Base-by-base conservation (phyloP, 2,113 vertebrate species). In the Bujurquina vittata region DNA sequence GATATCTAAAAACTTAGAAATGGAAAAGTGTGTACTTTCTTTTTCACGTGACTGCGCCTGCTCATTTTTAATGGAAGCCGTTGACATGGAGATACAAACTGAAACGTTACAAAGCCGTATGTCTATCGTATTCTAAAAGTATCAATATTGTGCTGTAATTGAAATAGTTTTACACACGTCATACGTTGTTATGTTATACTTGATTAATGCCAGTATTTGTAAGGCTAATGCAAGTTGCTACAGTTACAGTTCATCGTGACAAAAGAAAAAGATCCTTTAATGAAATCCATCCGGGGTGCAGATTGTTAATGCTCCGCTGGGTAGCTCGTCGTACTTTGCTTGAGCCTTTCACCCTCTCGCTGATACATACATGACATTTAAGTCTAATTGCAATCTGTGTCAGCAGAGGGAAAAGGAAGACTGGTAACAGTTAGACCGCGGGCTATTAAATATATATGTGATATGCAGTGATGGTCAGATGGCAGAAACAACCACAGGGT, bases 311-410 rank as follows among this genome's bases (percentile, higher is more conserved):
- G 26, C 43, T 52, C 63, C 81, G 76, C 46, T n/a, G 20, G 54
- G 63, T 26, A 40, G 5, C 72, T 89, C 78, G 31, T 56, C 67
- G 77, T 67, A 61, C 84, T 79, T 78, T 63, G 40, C 73, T 62
- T n/a, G 10, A 60, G 67, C 84, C 80, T 78, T 84, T 79, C 69
- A 69, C 75, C 83, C 85, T 88, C 60, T 76, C 65, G 17, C 56
- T 86, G 85, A 58, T 87, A 49, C 56, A 17, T 78, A 55, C 75
- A 62, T 85, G 84, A 87, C 84, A 84, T 92, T 85, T 85, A 49
- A 84, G 78, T 87, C 61, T 83, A 86, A 88, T 93, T 92, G 75
- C 65, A 54, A 14, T 77, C 65, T 22, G 26, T 80, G 69, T 84
- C 54, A 77, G 65, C 73, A 35, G n/a, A 52, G 83, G 54, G 76